phyloP scores from a whole-genome alignment of 2,113 vertebrate species.

The Spermophilus dauricus region DNA sequence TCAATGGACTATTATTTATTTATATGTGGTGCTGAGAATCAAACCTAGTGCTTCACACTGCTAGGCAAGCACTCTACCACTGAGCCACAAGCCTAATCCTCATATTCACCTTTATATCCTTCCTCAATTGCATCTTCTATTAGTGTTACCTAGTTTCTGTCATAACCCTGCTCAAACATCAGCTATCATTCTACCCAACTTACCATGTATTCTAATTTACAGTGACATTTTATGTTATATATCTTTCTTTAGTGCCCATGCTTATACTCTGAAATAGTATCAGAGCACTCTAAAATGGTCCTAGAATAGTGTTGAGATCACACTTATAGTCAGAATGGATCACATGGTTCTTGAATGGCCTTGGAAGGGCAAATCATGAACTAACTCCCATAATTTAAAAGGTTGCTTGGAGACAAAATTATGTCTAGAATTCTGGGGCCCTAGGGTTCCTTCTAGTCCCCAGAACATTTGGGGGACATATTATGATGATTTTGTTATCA shows the following conservation, averaged over 20 bases:
- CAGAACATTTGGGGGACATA: background rate
- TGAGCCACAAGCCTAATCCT: too few species aligned
- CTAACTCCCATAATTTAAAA: background rate
- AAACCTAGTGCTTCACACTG: too few species aligned
- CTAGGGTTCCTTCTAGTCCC: background rate
- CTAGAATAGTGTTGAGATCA: background rate
- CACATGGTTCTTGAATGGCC: background rate
- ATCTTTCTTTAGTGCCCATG: background rate
- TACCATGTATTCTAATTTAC: slow-evolving; percentile 8
- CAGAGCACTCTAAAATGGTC: background rate
- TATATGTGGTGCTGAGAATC: too few species aligned
- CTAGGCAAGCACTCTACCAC: too few species aligned
- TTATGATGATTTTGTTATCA: background rate
- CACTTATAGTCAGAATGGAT: background rate
- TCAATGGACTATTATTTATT: too few species aligned
- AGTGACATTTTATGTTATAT: background rate
- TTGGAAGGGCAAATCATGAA: background rate
- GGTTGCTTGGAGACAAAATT: background rate
- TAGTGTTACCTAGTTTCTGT: slow-evolving; percentile 1
- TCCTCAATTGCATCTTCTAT: background rate
- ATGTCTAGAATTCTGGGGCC: background rate
- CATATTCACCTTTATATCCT: background rate
- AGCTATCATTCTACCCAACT: slow-evolving; percentile 13
- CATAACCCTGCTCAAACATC: background rate
- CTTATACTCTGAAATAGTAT: slow-evolving; percentile 6